Evolutionary conservation across 2,797 vertebrate genomes (phyloP).

Genomic region (Cuculus canorus): DNA sequence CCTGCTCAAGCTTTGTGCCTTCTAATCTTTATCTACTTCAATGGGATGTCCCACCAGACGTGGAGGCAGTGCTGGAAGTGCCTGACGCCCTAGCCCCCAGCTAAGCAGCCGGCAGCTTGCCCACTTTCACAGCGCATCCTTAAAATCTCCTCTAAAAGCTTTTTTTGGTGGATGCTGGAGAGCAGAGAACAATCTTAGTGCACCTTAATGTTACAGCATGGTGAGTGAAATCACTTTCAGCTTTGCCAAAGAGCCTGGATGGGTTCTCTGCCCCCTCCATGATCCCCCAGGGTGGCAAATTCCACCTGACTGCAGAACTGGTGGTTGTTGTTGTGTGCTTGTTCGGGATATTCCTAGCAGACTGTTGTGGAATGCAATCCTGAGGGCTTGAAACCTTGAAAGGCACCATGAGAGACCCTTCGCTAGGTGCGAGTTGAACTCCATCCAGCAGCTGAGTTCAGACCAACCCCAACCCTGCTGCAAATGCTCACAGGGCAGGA

Average conservation of each 20-base stretch:
- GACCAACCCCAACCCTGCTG: background rate
- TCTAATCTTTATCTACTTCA: background rate
- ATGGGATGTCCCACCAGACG: background rate
- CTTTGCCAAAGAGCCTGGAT: background rate
- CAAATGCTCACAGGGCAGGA: background rate
- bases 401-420: background rate
- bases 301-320: background rate
- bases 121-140: background rate
- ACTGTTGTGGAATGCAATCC: background rate
- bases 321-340: background rate
- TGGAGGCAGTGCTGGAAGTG: background rate
- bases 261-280: background rate
- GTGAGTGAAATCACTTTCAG: background rate
- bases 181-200: background rate
- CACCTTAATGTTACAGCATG: background rate
- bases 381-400: background rate
- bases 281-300: background rate
- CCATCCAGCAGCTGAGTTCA: background rate
- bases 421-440: background rate
- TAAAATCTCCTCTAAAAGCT: background rate
- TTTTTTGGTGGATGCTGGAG: background rate
- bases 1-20: conserved; percentile 4
- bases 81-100: background rate
- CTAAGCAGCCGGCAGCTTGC: background rate
- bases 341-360: background rate